Base-by-base conservation (phyloP, 2,113 vertebrate species). In the Oostethus manadensis region DNA sequence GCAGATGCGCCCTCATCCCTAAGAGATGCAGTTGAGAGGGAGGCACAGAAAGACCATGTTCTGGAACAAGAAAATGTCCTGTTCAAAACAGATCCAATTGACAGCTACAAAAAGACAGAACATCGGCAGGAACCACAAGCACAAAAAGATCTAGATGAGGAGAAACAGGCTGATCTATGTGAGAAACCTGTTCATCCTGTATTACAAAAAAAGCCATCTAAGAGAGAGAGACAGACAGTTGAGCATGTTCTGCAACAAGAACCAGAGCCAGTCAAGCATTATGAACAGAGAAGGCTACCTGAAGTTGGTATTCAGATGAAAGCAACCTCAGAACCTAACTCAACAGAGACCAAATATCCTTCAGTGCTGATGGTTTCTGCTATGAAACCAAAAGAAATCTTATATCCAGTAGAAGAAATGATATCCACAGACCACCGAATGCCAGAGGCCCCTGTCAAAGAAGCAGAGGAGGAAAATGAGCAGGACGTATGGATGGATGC, bases 401-500 rank as follows among this genome's bases (percentile, higher is more conserved):
- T 20, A 47, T 50, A 63, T 68, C n/a, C 49, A 21, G 23, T 8
- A 13, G 69, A 80, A 56, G 15, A 78, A 64, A 49, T n/a, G 15
- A 21, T 59, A 58, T 16, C 79, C 4, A 17, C 15, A n/a, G 16
- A 10, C 23, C 5, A 23, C 22, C 8, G 17, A 40, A 51, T 62
- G 64, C 16, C 23, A 44, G 51, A 61, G 8, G 23, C 49, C 33
- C n/a, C 46, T 10, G 14, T 42, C 2, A 51, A 66, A 60, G 60
- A 63, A 45, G 42, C 8, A 15, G 79, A 86, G 20, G 82, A 80
- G 23, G 29, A 6, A 33, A 82, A 83, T 9, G 81, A 88, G 8
- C 77, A 84, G 42, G 86, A 89, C 1, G 74, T 85, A 33, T 87
- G 88, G 88, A 64, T 86, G 74, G 84, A 90, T 54, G 88, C 86